Base-by-base conservation (phyloP, 1,140 invertebrate genomes). In the Papilio glaucus region DNA sequence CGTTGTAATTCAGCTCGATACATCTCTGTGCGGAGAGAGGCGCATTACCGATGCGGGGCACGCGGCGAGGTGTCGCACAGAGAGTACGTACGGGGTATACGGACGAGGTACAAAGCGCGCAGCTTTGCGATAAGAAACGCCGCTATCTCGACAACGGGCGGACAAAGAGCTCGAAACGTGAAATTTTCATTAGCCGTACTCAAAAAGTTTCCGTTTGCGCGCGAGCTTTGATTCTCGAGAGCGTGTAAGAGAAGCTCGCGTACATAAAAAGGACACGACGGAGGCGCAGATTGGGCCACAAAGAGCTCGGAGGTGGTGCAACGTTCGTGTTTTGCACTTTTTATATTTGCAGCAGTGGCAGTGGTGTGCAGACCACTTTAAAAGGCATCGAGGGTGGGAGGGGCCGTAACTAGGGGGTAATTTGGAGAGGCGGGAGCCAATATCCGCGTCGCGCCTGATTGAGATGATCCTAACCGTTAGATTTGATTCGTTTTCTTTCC, bases 301-400 rank as follows among this genome's bases (percentile, higher is more conserved):
- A 91, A 91, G 90, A 91, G 88, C 88, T 88, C 85, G 80, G 88
- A 92, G 90, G 90, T 90, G 87, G 87, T 89, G 82, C 84, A 75
- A 82, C 83, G 84, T 82, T 81, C 84, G 79, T 82, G 85, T 92
- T 89, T 91, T 92, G 84, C 85, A 89, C 85, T 91, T 91, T 92
- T 92, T 92, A 85, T 90, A 86, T 91, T 88, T 89, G 85, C 86
- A 90, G 84, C 86, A 87, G 86, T 88, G 83, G 86, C 87, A 91
- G 83, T 88, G 84, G 81, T 90, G 85, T 87, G 82, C 88, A 92
- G 90, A 91, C 90, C 90, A 91, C 90, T 92, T 92, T 92, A 92
- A 92, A 91, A 92, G 85, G 90, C 85, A 89, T 83, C 81, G 81
- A 77, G 87, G 87, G 88, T 84, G 86, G 84, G 82, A 84, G 83